Conservation (phyloP, 2,113 vertebrate genomes). For the Solea senegalensis region DNA sequence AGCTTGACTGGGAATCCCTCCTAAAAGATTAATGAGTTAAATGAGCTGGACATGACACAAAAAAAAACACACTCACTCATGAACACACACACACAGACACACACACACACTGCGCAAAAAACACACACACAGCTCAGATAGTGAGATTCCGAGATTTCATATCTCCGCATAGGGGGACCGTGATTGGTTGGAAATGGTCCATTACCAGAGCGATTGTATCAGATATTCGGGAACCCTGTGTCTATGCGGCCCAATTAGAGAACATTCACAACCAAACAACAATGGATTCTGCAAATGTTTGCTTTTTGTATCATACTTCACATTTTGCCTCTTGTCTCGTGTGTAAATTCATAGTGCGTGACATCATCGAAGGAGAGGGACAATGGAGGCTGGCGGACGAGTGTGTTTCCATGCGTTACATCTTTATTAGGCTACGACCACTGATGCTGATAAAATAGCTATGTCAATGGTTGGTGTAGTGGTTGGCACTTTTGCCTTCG, state of each 20-base stretch:
- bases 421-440: neutral
- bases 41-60: conserved; percentile 28
- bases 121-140: conserved; percentile 41
- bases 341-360: neutral
- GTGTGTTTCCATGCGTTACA: neutral
- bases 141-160: conserved; percentile 65
- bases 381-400: neutral
- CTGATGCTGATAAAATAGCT: neutral
- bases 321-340: conserved; percentile 8
- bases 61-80: neutral
- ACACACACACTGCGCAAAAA: neutral
- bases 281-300: conserved; percentile 34
- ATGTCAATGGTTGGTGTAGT: too few species aligned
- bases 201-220: conserved; percentile 71
- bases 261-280: conserved; percentile 47
- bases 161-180: conserved; percentile 53
- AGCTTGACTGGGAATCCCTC: conserved; percentile 57
- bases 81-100: conserved; percentile 5
- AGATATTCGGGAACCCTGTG: conserved; percentile 54
- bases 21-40: conserved; percentile 58
- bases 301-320: conserved; percentile 21
- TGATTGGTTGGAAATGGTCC: conserved; percentile 67
- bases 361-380: neutral
- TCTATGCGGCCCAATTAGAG: conserved; percentile 55
- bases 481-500: too few species aligned